A percentile compares a stretch with the other conserved stretches of the same genome.
Evolutionary conservation across 2,113 vertebrate genomes (phyloP).

Genomic region (Xyliphius kryptos): DNA sequence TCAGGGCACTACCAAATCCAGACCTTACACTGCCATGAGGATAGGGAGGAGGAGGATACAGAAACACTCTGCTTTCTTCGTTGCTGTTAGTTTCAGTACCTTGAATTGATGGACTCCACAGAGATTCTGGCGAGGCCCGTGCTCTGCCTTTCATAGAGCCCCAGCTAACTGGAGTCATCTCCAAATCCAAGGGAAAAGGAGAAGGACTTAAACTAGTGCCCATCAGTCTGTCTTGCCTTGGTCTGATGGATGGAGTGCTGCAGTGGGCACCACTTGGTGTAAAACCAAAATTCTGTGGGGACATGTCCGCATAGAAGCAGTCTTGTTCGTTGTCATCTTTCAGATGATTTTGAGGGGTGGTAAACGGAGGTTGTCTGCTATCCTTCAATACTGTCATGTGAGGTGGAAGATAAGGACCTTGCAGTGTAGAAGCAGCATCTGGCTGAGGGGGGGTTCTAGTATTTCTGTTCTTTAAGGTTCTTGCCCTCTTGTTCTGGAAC

Average conservation of each 20-base stretch:
- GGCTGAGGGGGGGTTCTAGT: slow-evolving; percentile 11
- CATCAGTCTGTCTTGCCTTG: slow-evolving; percentile 29
- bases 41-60: slow-evolving; percentile 39
- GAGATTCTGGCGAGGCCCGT: slow-evolving; percentile 26
- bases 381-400: slow-evolving; percentile 12
- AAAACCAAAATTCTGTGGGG: slow-evolving; percentile 29
- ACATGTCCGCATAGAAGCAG: slow-evolving; percentile 28
- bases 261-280: slow-evolving; percentile 26
- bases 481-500: slow-evolving; percentile 50
- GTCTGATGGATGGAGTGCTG: slow-evolving; percentile 38
- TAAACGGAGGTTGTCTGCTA: slow-evolving; percentile 21
- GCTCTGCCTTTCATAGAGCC: slow-evolving; percentile 12
- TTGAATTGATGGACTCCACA: slow-evolving; percentile 27
- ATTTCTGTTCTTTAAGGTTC: slow-evolving; percentile 41
- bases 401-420: slow-evolving; percentile 28
- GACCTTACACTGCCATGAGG: slow-evolving; percentile 26
- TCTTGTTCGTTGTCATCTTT: slow-evolving; percentile 24
- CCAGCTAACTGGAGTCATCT: slow-evolving; percentile 25
- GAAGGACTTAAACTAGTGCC: slow-evolving; percentile 36
- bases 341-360: slow-evolving; percentile 6
- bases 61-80: slow-evolving; percentile 25
- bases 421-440: slow-evolving; percentile 22
- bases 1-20: slow-evolving; percentile 9
- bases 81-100: slow-evolving; percentile 18
- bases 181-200: slow-evolving; percentile 10